Conservation (phyloP, 2,113 vertebrate species). For the Erpornis zantholeuca region DNA sequence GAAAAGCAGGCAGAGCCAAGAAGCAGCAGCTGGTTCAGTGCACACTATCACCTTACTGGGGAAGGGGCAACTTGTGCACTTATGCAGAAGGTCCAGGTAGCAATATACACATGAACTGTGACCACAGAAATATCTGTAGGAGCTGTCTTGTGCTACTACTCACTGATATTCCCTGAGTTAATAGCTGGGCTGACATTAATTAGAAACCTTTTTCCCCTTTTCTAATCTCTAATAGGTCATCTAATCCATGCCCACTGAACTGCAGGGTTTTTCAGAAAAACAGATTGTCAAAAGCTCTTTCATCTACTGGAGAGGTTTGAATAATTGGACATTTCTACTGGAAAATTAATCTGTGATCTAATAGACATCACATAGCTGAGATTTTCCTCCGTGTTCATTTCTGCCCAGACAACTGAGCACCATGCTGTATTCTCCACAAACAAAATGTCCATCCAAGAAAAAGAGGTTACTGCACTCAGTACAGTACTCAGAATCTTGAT, state of each 20-base stretch:
- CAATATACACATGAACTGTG: not conserved
- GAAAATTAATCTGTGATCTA: constrained; percentile 48
- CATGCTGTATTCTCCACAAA: constrained; percentile 44
- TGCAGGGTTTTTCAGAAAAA: constrained; percentile 27
- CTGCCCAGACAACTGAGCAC: constrained; percentile 17
- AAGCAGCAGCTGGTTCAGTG: not conserved
- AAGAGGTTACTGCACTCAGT: constrained; percentile 30
- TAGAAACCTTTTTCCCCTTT: constrained; percentile 1
- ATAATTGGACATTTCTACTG: constrained; percentile 33
- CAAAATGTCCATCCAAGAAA: constrained; percentile 65
- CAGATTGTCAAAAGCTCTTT: constrained; percentile 40
- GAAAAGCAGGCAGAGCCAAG: not conserved
- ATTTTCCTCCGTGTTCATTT: constrained; percentile 24
- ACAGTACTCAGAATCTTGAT: constrained; percentile 42
- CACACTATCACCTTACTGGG: not conserved
- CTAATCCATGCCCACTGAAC: constrained; percentile 5
- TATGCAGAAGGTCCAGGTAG: not conserved
- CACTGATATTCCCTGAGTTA: not conserved
- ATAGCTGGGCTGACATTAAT: constrained; percentile 22
- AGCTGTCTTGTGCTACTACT: not conserved
- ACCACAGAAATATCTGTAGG: not conserved
- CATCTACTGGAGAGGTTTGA: not conserved
- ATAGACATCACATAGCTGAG: constrained; percentile 38
- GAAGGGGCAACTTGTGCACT: not conserved
- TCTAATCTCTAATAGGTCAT: constrained; percentile 8